These are phyloP conservation scores for Eremophila alpestris DNA, from an alignment of 2,797 vertebrate genomes.

Conservation along the genomic window DNA sequence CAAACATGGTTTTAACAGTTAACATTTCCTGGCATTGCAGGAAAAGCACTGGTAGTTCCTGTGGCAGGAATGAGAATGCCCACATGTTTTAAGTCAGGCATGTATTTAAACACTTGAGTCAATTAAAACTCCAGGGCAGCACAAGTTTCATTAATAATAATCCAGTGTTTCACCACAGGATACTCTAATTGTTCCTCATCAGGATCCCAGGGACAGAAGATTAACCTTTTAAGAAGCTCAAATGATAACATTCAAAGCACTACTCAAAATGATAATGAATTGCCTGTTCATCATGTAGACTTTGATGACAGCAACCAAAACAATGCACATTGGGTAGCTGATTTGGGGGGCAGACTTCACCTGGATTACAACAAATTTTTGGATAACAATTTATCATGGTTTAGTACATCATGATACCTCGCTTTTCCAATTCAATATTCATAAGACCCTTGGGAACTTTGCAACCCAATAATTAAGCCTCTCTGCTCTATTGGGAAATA, in stretches of 20 bases:
- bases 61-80: neutral
- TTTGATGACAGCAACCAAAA: neutral
- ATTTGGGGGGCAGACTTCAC: neutral
- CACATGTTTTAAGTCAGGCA: neutral
- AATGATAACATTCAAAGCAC: neutral
- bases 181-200: constrained; percentile 4
- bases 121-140: constrained; percentile 25
- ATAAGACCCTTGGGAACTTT: neutral
- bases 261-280: neutral
- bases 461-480: constrained; percentile 20
- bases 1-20: neutral
- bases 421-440: neutral
- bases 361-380: neutral
- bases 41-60: neutral
- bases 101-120: neutral
- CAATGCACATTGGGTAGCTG: neutral
- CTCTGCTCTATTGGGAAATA: constrained; percentile 19
- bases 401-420: neutral
- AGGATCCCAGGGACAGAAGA: constrained; percentile 9
- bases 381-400: rapidly evolving
- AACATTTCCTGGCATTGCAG: neutral
- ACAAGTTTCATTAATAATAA: constrained; percentile 7
- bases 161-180: constrained; percentile 27
- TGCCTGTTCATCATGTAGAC: neutral
- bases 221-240: constrained; percentile 18